These are phyloP conservation scores for Micropterix aruncella DNA, from an alignment of 2,888 invertebrate species.

Conservation along the genomic window DNA sequence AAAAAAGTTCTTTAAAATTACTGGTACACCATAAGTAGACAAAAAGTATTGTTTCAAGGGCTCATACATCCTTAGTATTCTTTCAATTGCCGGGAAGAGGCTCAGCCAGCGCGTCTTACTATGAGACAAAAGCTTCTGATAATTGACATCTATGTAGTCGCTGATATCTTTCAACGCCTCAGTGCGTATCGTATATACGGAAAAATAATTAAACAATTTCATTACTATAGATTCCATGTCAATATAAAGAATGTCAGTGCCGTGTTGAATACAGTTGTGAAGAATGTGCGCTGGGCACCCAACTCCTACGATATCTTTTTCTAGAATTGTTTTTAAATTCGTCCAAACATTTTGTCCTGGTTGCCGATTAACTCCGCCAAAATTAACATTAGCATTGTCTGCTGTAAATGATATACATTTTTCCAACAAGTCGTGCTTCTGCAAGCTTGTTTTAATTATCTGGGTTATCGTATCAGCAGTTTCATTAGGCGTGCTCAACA, in stretches of 20 bases:
- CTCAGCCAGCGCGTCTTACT: slow-evolving; percentile 14
- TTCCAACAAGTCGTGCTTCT: slow-evolving; percentile 9
- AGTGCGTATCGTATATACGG: slow-evolving; percentile 7
- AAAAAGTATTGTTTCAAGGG: slow-evolving; percentile 14
- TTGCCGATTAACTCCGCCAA: slow-evolving; percentile 14
- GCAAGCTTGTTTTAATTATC: slow-evolving; percentile 12
- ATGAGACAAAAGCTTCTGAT: slow-evolving; percentile 13
- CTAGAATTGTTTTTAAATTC: slow-evolving; percentile 12
- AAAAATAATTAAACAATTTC: slow-evolving; percentile 9
- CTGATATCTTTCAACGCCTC: slow-evolving; percentile 9
- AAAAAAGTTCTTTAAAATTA: too few relatives aligned
- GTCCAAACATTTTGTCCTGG: slow-evolving; percentile 14
- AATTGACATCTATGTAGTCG: slow-evolving; percentile 9
- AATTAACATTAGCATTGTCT: slow-evolving; percentile 18
- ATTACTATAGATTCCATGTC: slow-evolving; percentile 7
- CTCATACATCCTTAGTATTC: slow-evolving; percentile 14
- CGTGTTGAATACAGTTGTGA: slow-evolving; percentile 13
- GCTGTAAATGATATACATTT: slow-evolving; percentile 16
- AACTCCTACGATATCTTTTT: slow-evolving; percentile 13
- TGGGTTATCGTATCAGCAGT: slow-evolving; percentile 13
- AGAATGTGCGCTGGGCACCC: slow-evolving; percentile 15
- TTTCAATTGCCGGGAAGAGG: slow-evolving; percentile 15
- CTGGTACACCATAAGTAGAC: slow-evolving; percentile 7
- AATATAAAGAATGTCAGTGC: slow-evolving; percentile 10
- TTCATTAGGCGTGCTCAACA: slow-evolving; percentile 13